Evolutionary conservation across 2,797 vertebrate species (phyloP).

Genomic region (Vipera ursinii): DNA sequence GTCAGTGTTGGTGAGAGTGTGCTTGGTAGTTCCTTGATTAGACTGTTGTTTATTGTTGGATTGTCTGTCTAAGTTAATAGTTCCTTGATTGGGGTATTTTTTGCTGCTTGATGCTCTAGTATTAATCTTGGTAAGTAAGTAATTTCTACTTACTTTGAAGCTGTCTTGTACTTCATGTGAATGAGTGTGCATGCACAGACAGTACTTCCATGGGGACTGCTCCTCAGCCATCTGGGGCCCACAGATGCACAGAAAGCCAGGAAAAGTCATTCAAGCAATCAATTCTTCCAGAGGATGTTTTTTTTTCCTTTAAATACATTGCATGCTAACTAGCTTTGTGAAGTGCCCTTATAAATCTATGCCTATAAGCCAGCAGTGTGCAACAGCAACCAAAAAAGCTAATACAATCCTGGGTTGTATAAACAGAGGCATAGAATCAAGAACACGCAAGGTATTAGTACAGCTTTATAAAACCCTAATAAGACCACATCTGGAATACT

Average conservation of each 20-base stretch:
- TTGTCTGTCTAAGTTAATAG: background rate
- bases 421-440: too few relatives aligned
- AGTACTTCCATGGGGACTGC: background rate
- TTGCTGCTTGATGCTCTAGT: background rate
- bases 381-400: too few relatives aligned
- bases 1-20: too few relatives aligned
- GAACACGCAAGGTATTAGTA: too few relatives aligned
- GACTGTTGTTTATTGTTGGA: too few relatives aligned
- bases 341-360: background rate
- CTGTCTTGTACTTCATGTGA: background rate
- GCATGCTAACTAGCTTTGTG: background rate
- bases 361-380: too few relatives aligned
- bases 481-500: too few relatives aligned
- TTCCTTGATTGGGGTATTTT: background rate
- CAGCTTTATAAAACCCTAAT: too few relatives aligned
- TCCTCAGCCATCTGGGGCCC: background rate
- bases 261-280: background rate
- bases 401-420: too few relatives aligned
- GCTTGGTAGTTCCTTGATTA: too few relatives aligned
- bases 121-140: background rate
- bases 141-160: background rate
- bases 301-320: background rate
- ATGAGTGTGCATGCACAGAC: background rate
- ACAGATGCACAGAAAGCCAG: background rate
- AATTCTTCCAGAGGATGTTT: background rate